A percentile compares a stretch with the other conserved stretches of the same genome.
These are phyloP conservation scores for Leuctra nigra DNA, from an alignment of 2,888 invertebrate species.

Conservation along the genomic window DNA sequence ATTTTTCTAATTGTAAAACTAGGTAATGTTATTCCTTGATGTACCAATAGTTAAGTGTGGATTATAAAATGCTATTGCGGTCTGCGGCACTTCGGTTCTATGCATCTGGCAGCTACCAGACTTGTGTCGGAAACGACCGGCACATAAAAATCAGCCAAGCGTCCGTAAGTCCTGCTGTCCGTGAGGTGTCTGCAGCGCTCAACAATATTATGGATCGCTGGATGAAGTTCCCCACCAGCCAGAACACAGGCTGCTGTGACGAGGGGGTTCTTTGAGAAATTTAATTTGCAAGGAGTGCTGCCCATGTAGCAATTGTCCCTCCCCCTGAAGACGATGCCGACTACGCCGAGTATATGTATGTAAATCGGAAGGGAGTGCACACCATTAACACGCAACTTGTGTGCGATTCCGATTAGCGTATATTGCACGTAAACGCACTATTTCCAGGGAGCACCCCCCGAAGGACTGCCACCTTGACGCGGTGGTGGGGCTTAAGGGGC, in stretches of 20 bases:
- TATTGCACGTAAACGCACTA: background rate
- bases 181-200: background rate
- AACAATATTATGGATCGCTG: background rate
- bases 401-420: background rate
- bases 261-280: background rate
- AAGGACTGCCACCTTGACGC: too few relatives aligned
- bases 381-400: background rate
- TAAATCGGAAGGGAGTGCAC: background rate
- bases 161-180: background rate
- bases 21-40: too few relatives aligned
- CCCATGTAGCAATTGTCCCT: background rate
- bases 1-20: too few relatives aligned
- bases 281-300: background rate
- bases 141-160: background rate
- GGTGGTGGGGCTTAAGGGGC: too few relatives aligned
- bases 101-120: too few relatives aligned
- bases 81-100: background rate
- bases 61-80: too few relatives aligned
- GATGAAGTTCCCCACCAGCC: background rate
- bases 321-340: background rate
- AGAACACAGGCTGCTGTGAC: background rate
- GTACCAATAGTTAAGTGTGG: too few relatives aligned
- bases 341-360: background rate
- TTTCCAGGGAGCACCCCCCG: background rate
- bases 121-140: background rate